These are phyloP conservation scores for Elysia chlorotica DNA, from an alignment of 1,140 invertebrate genomes.

Conservation along the genomic window DNA sequence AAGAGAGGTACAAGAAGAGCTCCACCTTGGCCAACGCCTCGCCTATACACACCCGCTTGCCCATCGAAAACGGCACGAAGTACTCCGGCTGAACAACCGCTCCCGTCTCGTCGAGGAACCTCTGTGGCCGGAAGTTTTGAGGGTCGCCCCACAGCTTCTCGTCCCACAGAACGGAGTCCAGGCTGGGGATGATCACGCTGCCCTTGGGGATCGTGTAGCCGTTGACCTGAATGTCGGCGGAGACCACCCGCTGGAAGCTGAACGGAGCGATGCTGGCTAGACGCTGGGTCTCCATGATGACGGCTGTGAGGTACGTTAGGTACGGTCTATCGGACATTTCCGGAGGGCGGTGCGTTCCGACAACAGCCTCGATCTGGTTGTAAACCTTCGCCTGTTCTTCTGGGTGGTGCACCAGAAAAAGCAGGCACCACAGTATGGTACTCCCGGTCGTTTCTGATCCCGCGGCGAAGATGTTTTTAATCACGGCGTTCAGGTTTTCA, in stretches of 20 bases:
- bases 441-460: background rate
- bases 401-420: background rate
- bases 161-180: constrained; percentile 52
- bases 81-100: no score
- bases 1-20: no score
- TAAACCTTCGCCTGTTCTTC: background rate
- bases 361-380: background rate
- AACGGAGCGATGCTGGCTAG: background rate
- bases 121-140: constrained; percentile 71
- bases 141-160: constrained; percentile 70
- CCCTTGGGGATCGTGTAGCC: constrained; percentile 54
- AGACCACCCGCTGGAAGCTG: background rate
- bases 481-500: background rate
- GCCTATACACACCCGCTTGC: no score
- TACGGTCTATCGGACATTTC: background rate
- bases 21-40: no score
- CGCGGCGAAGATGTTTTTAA: background rate
- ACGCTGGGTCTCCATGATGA: background rate
- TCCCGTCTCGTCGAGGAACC: constrained; percentile 58
- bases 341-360: background rate
- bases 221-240: constrained; percentile 29
- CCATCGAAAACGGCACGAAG: no score
- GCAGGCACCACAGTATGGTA: background rate
- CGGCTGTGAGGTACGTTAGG: background rate
- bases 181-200: constrained; percentile 47